phyloP scores from a whole-genome alignment of 2,113 vertebrate genomes.

The Mustelus asterias region DNA sequence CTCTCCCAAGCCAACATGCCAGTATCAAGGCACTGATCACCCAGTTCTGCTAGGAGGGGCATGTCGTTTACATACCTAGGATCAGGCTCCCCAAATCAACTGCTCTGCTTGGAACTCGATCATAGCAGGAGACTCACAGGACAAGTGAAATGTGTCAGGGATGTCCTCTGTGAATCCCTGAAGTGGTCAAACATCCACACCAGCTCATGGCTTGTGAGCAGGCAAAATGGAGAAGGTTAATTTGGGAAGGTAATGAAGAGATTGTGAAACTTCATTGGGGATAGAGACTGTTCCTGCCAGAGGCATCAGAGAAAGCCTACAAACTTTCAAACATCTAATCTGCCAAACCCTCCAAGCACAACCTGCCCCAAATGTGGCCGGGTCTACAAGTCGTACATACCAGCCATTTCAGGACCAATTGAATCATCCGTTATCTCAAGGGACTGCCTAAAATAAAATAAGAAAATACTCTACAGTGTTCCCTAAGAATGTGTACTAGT shows the following conservation, averaged over 20 bases:
- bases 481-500: too few species aligned
- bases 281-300: neutral
- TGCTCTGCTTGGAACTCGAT: neutral
- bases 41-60: neutral
- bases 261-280: neutral
- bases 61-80: neutral
- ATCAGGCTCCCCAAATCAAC: neutral
- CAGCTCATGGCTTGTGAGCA: neutral
- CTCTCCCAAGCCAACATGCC: neutral
- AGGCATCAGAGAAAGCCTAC: neutral
- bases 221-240: neutral
- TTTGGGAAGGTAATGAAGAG: neutral
- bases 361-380: neutral
- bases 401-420: neutral
- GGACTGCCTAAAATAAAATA: neutral
- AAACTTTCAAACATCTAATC: neutral
- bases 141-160: neutral
- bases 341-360: neutral
- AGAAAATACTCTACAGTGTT: neutral
- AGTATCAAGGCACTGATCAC: neutral
- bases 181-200: neutral
- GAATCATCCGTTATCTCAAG: neutral
- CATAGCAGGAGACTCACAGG: neutral
- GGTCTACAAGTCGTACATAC: neutral
- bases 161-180: neutral